Evolutionary conservation across 2,797 vertebrate genomes (phyloP), one percentile per base, ranked within the genome.

Genomic region (Hephaestus fuliginosus): DNA sequence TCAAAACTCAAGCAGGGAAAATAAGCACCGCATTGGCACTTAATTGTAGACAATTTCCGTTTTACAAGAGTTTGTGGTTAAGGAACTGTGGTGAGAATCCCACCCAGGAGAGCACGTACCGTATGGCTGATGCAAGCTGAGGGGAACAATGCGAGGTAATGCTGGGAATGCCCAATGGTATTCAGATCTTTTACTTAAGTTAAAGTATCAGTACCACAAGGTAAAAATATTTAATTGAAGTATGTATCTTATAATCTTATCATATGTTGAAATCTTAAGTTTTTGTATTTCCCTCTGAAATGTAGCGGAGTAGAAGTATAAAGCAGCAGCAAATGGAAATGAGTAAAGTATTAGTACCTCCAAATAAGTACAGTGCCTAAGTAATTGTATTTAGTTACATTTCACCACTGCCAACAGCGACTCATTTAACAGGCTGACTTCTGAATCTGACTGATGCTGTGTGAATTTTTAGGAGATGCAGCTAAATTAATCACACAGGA

Each of bases 11-110:
- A 87, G 87, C 81, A 62, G 84, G 49, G 85, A 86, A 82, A 94
- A 93, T 87, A 79, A 90, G 83, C 52, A 73, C 62, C 4, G 41
- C 70, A 79, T 74, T 81, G 75, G 68, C 69, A 73, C 70, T 91
- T 93, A 88, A 93, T 92, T 81, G 82, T 53, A 76, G 73, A 84
- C 75, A 46, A 53, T 88, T 86, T 90, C 60, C 69, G 46, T 77
- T 93, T 94, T 94, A 93, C 81, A 86, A 81, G 86, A 55, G 52
- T 87, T 77, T 91, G 88, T 67, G 91, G 92, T 88, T 39, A 14
- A 67, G 68, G 66, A 78, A 44, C 74, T 62, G 25, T 52, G 65
- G 75, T 75, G 62, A 82, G 65, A 88, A 89, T 91, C 84, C 83
- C 77, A 86, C 88, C 86, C 83, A 86, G 77, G 56, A 88, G 70